Conservation (phyloP, 1,140 invertebrate species). For the Dreissena rostriformis region DNA sequence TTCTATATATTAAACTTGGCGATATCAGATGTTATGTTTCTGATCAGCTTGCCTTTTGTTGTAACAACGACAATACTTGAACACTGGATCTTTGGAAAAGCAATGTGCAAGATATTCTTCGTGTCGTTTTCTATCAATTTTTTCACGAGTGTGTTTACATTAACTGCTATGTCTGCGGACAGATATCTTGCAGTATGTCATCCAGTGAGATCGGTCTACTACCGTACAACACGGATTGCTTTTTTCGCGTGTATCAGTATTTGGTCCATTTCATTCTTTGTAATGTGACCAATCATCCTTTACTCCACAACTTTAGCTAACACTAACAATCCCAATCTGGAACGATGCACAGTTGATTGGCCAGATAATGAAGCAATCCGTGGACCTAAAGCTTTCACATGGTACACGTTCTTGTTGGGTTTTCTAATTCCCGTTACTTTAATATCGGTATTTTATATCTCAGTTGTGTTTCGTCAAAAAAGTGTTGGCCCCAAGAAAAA, state of each 20-base stretch:
- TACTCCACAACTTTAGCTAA: conserved; percentile 87
- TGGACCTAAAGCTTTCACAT: conserved; percentile 78
- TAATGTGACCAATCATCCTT: conserved; percentile 93
- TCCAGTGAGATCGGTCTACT: conserved; percentile 92
- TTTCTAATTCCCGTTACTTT: conserved; percentile 95
- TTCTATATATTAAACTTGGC: conserved; percentile 98
- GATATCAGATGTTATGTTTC: conserved; percentile 97
- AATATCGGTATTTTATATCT: conserved; percentile 97
- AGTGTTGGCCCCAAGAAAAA: conserved; percentile 82
- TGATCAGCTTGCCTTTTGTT: conserved; percentile 96
- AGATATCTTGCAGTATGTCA: conserved; percentile 98
- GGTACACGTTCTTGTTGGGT: conserved; percentile 94
- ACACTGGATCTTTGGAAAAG: conserved; percentile 94
- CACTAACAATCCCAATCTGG: conserved; percentile 52
- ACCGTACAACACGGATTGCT: conserved; percentile 78
- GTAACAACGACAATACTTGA: conserved; percentile 93
- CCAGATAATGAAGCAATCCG: conserved; percentile 75
- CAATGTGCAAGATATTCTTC: conserved; percentile 93
- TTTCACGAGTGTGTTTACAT: conserved; percentile 96
- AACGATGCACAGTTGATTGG: conserved; percentile 76
- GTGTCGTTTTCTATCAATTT: conserved; percentile 97
- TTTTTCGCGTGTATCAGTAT: conserved; percentile 79
- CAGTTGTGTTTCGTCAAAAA: conserved; percentile 93
- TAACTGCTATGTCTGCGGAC: conserved; percentile 97
- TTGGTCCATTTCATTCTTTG: conserved; percentile 82